Evolutionary conservation across 2,113 vertebrate species (phyloP), one percentile per base, ranked within the genome.

Genomic region (Bubo blakistoni): DNA sequence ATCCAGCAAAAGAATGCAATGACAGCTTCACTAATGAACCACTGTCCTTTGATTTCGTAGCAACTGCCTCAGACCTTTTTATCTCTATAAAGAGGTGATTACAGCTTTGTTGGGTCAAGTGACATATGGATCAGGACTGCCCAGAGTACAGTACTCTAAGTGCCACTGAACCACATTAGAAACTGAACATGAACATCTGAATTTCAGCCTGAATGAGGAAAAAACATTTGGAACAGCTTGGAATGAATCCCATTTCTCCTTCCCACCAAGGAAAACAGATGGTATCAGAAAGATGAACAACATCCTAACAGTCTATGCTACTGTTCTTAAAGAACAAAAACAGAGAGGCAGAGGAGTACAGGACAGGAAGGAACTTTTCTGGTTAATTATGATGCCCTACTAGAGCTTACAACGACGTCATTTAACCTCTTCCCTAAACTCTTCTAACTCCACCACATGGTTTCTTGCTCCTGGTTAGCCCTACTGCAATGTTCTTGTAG

Each of bases 221-320:
- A 51, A 47, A 93, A 62, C 94, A 81, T 74, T 91, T 24, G 88
- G 88, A 91, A 38, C 80, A 89, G 96, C 88, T 85, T 96, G 94
- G 96, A 94, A 65, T 4, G 65, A 44, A n/a, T 88, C 91, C 96
- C 83, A 54, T 76, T 7, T 18, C 91, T 95, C 82, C 94, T 94
- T 95, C 92, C 86, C 96, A 89, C 69, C 83, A 86, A 69, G 96
- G 94, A 71, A 89, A 94, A 32, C 95, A 97, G 97, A 96, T 94
- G 95, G 91, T 49, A 22, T 63, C 19, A 3, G 92, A 92, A 58
- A 54, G 82, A 81, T 66, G 91, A 96, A 89, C 95, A 95, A 92
- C 72, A 92, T 80, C 92, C 90, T 34, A 20, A 27, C 3, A 55
- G 67, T 52, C 38, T 3, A 12, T 29, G 51, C 32, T 42, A n/a